phyloP scores from a whole-genome alignment of 2,113 vertebrate species.

The Orthonyx spaldingii region DNA sequence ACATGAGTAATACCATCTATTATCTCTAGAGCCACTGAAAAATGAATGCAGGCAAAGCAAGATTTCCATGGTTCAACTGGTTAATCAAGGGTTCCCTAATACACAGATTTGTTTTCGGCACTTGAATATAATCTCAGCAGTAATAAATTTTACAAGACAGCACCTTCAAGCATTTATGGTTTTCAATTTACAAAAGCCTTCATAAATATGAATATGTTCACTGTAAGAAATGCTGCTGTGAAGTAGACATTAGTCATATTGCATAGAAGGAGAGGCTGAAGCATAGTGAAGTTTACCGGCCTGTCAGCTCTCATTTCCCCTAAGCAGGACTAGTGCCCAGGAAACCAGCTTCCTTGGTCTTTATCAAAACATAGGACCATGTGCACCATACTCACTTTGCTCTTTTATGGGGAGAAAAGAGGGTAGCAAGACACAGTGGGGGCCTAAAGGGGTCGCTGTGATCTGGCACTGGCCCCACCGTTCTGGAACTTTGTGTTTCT shows the following conservation, averaged over 20 bases:
- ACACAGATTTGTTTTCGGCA: background rate
- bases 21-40: background rate
- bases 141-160: background rate
- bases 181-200: constrained; percentile 9
- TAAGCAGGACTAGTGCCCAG: too few relatives aligned
- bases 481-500: background rate
- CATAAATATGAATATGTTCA: background rate
- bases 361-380: background rate
- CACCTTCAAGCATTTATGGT: background rate
- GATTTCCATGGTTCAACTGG: background rate
- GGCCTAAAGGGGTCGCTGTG: background rate
- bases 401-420: background rate
- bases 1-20: background rate
- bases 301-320: background rate
- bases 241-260: background rate
- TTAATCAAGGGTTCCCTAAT: background rate
- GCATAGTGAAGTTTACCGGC: background rate
- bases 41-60: background rate
- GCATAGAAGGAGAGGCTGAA: background rate
- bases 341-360: background rate
- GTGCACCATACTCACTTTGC: background rate
- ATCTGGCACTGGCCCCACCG: background rate
- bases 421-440: background rate
- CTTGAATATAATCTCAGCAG: background rate
- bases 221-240: background rate